A percentile compares a stretch with the other conserved stretches of the same genome.
phyloP scores from a whole-genome alignment of 2,888 invertebrate genomes.

The Sclerodermus sp. region DNA sequence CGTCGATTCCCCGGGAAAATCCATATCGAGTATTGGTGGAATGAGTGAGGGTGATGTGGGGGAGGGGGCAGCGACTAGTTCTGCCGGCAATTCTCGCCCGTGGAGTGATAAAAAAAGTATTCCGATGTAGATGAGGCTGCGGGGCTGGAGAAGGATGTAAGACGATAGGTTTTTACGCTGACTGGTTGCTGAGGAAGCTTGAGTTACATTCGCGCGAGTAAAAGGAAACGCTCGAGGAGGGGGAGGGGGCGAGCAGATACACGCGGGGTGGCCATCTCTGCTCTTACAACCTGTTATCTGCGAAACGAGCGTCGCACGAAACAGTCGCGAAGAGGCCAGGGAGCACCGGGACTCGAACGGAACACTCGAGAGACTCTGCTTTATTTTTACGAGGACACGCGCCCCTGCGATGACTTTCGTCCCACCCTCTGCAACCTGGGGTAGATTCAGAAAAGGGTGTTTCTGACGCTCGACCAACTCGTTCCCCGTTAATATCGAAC shows the following conservation, averaged over 20 bases:
- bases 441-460: too few relatives aligned
- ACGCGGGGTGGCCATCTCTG: not conserved
- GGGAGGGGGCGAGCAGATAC: not conserved
- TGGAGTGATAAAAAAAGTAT: not conserved
- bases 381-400: too few relatives aligned
- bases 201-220: conserved; percentile 16
- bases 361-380: too few relatives aligned
- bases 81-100: not conserved
- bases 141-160: conserved; percentile 15
- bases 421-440: too few relatives aligned
- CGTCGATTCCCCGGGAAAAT: conserved; percentile 7
- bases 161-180: conserved; percentile 34
- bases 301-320: too few relatives aligned
- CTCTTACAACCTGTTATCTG: too few relatives aligned
- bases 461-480: too few relatives aligned
- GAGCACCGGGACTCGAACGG: too few relatives aligned
- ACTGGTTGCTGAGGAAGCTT: conserved; percentile 24
- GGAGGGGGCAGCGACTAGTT: conserved; percentile 5
- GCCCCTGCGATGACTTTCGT: too few relatives aligned
- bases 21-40: conserved; percentile 8
- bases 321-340: too few relatives aligned
- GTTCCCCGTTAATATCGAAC: too few relatives aligned
- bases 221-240: conserved; percentile 3
- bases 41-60: conserved; percentile 5
- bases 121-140: not conserved